Evolutionary conservation across 64 coral and sea anemone genomes (phyloP), one percentile per base, ranked within the genome.

Genomic region (Pachyseris speciosa): DNA sequence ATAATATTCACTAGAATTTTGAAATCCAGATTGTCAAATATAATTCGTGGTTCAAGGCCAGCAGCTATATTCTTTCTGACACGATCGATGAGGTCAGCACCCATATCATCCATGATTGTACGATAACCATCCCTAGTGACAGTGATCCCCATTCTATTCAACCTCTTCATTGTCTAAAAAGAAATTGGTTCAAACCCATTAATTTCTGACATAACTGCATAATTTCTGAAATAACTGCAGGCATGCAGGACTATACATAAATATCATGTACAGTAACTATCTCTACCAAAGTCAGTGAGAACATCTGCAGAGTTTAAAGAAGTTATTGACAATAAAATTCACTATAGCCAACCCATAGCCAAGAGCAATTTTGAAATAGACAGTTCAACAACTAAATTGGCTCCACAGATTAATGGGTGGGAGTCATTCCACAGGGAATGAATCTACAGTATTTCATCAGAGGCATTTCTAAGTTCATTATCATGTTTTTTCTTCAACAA

Each of bases 11-110:
- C 88, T 37, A 79, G 45, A 57, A 83, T 60, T 90, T 69, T 90
- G 30, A 90, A 81, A 48, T 90, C 88, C 50, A 81, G 42, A 27
- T 90, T 90, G 48, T 90, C 88, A 50, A 81, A 83, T 42, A 90
- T 27, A 50, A 90, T 39, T 67, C 75, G 58, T 40, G 59, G 59
- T 90, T 80, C 53, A 63, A 47, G 52, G 7, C 50, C 71, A 75
- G 53, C 51, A 39, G 43, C 51, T 49, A 88, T 39, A 64, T 72
- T 75, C 40, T 80, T 41, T 44, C 42, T 78, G 22, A 90, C 27
- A 27, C 9, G 24, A 22, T 51, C 74, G 48, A 68, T 36, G 15
- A 90, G 72, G 30, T 90, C 74, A 66, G 55, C 27, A 53, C 74
- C 73, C 51, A 78, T 67, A 26, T 89, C 87, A 57, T 74, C 68